A percentile compares a stretch with the other conserved stretches of the same genome.
Evolutionary conservation across 2,888 invertebrate genomes (phyloP).

Genomic region (Drosophila mayaguana): DNA sequence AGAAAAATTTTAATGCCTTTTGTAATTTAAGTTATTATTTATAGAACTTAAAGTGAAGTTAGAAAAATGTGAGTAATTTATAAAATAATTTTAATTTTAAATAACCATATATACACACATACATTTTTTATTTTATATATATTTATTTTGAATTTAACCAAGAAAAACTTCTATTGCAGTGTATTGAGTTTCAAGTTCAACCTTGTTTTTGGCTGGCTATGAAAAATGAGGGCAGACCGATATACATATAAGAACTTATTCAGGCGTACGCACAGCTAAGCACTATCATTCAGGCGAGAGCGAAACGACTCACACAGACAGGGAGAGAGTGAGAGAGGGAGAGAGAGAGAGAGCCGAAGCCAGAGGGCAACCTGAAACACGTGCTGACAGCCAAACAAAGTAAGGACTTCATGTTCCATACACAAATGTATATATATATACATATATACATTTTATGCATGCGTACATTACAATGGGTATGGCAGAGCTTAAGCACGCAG

Average conservation of each 20-base stretch:
- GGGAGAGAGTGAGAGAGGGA: not conserved
- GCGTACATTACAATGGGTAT: slow-evolving; percentile 50
- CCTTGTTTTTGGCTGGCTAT: slow-evolving; percentile 6
- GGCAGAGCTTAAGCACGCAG: slow-evolving; percentile 72
- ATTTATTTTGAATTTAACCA: not conserved
- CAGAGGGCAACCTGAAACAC: slow-evolving; percentile 58
- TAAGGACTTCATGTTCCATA: slow-evolving; percentile 30
- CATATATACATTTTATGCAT: not conserved
- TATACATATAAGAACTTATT: slow-evolving; percentile 8
- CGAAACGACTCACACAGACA: not conserved
- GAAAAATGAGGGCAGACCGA: slow-evolving; percentile 23
- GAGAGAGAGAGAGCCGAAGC: slow-evolving; percentile 2
- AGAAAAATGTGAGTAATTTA: too few species aligned
- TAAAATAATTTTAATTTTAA: not conserved
- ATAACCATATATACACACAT: too few species aligned
- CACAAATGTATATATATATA: not conserved
- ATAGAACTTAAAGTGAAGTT: not conserved
- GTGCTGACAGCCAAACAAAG: slow-evolving; percentile 65
- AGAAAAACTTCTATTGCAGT: not conserved
- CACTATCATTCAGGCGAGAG: not conserved
- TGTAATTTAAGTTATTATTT: not conserved
- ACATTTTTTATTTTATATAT: not conserved
- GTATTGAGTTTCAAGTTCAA: slow-evolving; percentile 11
- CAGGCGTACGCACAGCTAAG: slow-evolving; percentile 13
- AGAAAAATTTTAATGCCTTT: not conserved